Evolutionary conservation across 1,140 invertebrate genomes (phyloP), one percentile per base, ranked within the genome.

Genomic region (Trichonephila clavipes): DNA sequence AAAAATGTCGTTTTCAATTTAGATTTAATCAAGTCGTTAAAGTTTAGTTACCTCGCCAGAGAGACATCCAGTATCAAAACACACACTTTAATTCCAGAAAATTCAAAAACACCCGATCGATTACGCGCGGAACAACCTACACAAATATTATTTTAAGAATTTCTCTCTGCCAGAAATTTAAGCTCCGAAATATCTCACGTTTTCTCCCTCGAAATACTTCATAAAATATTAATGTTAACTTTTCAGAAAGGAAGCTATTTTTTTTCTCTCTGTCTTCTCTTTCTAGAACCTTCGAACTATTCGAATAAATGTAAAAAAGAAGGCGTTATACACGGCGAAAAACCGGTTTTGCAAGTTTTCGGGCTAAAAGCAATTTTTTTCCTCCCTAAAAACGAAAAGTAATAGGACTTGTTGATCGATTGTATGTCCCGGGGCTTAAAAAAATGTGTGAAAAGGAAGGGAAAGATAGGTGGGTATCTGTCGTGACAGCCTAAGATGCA

Each of bases 401-500:
- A 77, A 77, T 77, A 77, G 28, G 72, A 77, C 72, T 77, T 77
- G 72, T 77, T 77, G 72, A 77, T 77, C 72, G 72, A 77, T 77
- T 18, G 72, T 28, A 77, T 40, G 28, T 77, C 72, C 72, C 24
- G 72, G 18, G 72, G 72, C 72, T 77, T 77, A 77, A 34, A 77
- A 77, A 77, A 51, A 28, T 14, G 28, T 34, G 69, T 40, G 72
- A 77, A 77, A 34, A 40, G 28, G 34, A 40, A 40, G 34, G 28
- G 34, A 77, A 18, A 40, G 72, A 77, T 34, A 34, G 72, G 24
- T n/a, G 24, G 72, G 24, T 77, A 77, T 77, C 72, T 77, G 34
- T 40, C 72, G 34, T 77, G 72, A 77, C 72, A 77, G 34, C 72
- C 24, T 18, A 18, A 77, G 72, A 77, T 18, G 72, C 28, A 77